Conservation (phyloP, 2,888 invertebrate genomes). For the Congeria kusceri region DNA sequence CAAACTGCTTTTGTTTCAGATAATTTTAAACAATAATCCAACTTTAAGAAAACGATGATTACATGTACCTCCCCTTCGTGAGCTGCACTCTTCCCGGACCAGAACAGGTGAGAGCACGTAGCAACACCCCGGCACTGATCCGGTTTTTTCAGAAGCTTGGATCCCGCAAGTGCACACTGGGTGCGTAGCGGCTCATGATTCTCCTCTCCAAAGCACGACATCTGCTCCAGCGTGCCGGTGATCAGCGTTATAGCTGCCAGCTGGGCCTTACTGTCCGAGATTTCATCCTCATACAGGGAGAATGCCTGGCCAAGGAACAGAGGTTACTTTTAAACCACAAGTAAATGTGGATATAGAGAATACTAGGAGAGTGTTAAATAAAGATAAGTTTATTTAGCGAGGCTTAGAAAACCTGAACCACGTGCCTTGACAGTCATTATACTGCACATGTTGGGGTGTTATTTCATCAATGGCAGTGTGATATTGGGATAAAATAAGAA, state of each 20-base stretch:
- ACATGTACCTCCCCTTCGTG: constrained; percentile 73
- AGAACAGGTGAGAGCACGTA: constrained; percentile 97
- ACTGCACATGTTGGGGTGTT: too few relatives aligned
- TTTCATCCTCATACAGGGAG: constrained; percentile 98
- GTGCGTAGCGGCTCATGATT: constrained; percentile 98
- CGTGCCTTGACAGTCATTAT: too few relatives aligned
- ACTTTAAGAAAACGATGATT: too few relatives aligned
- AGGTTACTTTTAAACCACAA: too few relatives aligned
- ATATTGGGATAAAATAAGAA: too few relatives aligned
- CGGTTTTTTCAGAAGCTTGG: constrained; percentile 98
- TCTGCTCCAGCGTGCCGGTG: constrained; percentile 97
- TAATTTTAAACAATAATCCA: too few relatives aligned
- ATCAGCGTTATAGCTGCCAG: constrained; percentile 97
- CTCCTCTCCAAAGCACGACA: constrained; percentile 97
- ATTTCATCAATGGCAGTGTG: too few relatives aligned
- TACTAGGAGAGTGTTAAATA: too few relatives aligned
- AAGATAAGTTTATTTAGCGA: too few relatives aligned
- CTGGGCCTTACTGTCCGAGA: constrained; percentile 98
- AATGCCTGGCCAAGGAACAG: constrained; percentile 89
- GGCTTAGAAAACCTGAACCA: too few relatives aligned
- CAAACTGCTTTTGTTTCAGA: too few relatives aligned
- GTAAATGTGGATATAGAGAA: too few relatives aligned
- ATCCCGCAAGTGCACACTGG: constrained; percentile 97
- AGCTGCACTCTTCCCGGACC: constrained; percentile 90
- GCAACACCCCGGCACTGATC: constrained; percentile 98